Evolutionary conservation across 1,140 invertebrate species (phyloP), one percentile per base, ranked within the genome.

Genomic region (Dendroctonus ponderosae): DNA sequence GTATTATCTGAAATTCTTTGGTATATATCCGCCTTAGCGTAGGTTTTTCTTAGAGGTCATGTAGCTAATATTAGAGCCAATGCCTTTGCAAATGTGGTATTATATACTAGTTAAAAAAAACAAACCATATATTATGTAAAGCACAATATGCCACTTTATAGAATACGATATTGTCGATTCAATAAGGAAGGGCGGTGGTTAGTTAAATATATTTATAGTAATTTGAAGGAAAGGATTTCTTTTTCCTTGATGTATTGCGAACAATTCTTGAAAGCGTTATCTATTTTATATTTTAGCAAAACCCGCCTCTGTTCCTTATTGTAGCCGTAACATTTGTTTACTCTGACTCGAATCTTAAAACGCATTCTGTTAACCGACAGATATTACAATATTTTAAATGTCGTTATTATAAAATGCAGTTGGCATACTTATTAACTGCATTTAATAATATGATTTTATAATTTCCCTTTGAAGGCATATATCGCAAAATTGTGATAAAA

Each of bases 401-500:
- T 53, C n/a, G 0, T 53, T 53, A 14, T 15, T 53, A 14, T 14
- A 2, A 9, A 9, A 53, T 26, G 9, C 26, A 26, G 26, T 26
- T 26, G 26, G 3, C 26, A 26, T 1, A 26, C 26, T 53, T 11
- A 26, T 37, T 14, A 11, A 46, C 44, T 46, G 44, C 44, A 46
- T 46, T 46, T 53, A 14, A 53, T 53, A 14, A 14, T 53, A 5
- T 46, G 1, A 46, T 46, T 12, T 9, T 11, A 11, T 46, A 46
- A 11, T 46, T 46, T 15, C 50, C 15, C 39, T 11, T n/a, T 57
- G 9, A 41, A 58, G 39, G 62, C 53, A 65, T 65, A 56, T 66
- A 66, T 66, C 64, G 54, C 64, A 60, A 58, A 66, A 54, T 63
- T 66, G 64, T 66, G 64, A 66, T 66, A 66, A 49, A 66, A 58